Evolutionary conservation across 2,888 invertebrate species (phyloP).

Genomic region (Spilarctia lutea): DNA sequence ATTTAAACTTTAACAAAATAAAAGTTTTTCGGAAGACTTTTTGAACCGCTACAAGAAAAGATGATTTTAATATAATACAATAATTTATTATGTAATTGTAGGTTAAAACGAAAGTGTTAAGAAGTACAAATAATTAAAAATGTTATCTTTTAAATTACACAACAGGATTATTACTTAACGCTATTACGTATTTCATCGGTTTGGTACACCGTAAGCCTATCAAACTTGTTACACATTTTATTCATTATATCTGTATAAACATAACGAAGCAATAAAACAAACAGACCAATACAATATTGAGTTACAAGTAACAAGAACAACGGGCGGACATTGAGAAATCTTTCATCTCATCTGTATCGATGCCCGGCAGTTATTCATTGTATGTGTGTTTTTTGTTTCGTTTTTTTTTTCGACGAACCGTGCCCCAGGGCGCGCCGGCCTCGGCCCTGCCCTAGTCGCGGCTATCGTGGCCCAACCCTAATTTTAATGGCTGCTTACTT

Average conservation of each 20-base stretch:
- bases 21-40: background rate
- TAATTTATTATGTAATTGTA: too few species aligned
- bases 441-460: constrained; percentile 81
- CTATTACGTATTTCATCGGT: background rate
- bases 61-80: background rate
- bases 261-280: constrained; percentile 60
- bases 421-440: constrained; percentile 73
- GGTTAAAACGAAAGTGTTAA: background rate
- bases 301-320: constrained; percentile 79
- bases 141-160: background rate
- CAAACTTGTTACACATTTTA: constrained; percentile 34
- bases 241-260: constrained; percentile 46
- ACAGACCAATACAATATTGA: constrained; percentile 71
- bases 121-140: background rate
- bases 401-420: constrained; percentile 69
- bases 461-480: constrained; percentile 84
- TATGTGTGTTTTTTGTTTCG: constrained; percentile 66
- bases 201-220: background rate
- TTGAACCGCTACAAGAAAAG: background rate
- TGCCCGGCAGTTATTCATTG: constrained; percentile 78
- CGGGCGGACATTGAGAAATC: constrained; percentile 81
- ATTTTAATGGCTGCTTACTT: constrained; percentile 85
- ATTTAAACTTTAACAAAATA: background rate
- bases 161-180: background rate
- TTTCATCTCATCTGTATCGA: constrained; percentile 82